Evolutionary conservation across 1,140 invertebrate genomes (phyloP).

Genomic region (Agraylea sexmaculata): DNA sequence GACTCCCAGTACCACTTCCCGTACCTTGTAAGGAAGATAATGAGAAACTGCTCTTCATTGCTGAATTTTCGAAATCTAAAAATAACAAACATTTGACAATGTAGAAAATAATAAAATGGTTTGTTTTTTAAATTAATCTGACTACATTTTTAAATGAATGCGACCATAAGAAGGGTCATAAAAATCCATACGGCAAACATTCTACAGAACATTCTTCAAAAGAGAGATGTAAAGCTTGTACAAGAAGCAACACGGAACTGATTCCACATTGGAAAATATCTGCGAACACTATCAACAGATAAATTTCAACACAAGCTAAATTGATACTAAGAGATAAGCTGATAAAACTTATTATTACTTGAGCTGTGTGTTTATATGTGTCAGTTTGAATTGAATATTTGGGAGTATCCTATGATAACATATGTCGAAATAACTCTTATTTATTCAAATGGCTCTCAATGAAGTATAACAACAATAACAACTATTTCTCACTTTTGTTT

Average conservation of each 20-base stretch:
- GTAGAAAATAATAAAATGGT: background rate
- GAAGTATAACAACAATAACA: too few relatives aligned
- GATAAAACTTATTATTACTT: background rate
- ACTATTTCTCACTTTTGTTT: too few relatives aligned
- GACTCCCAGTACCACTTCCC: constrained; percentile 23
- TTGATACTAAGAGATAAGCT: too few relatives aligned
- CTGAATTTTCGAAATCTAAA: constrained; percentile 44
- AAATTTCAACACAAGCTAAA: too few relatives aligned
- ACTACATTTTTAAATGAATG: background rate
- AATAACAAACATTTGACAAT: constrained; percentile 9
- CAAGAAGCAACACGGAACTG: background rate
- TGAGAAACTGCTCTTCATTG: constrained; percentile 46
- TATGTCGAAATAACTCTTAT: background rate
- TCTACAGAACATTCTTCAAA: constrained; percentile 2
- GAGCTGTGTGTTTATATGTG: background rate
- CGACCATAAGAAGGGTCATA: background rate
- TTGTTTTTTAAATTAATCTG: background rate
- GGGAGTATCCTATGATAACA: background rate
- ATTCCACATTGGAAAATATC: background rate
- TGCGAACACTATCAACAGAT: too few relatives aligned
- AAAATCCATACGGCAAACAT: background rate
- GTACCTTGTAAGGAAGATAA: constrained; percentile 41
- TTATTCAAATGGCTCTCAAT: background rate
- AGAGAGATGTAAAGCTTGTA: too few relatives aligned
- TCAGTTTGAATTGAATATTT: background rate